phyloP scores from a whole-genome alignment of 2,888 invertebrate species.

The Chirona hameri region DNA sequence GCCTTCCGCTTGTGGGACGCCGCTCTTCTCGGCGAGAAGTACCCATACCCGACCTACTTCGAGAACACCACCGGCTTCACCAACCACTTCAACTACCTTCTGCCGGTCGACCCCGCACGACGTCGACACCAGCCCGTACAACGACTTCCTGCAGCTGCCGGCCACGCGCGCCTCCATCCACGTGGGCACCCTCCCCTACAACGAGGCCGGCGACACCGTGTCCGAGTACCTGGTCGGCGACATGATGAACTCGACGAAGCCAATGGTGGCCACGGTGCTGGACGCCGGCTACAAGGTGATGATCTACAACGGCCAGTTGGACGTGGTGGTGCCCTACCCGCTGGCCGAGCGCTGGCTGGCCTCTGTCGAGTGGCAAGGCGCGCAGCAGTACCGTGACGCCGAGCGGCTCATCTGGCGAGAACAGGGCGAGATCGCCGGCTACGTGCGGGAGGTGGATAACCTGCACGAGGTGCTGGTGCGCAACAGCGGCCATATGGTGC shows the following conservation, averaged over 20 bases:
- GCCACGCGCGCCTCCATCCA: conserved; percentile 56
- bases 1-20: conserved; percentile 60
- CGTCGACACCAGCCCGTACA: conserved; percentile 1
- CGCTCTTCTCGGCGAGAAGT: not conserved
- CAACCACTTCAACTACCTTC: too few species aligned
- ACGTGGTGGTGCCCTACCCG: conserved; percentile 85
- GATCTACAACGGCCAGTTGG: conserved; percentile 85
- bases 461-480: conserved; percentile 69
- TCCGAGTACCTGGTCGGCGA: conserved; percentile 39
- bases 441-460: conserved; percentile 66
- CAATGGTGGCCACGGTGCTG: conserved; percentile 44
- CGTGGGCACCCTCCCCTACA: conserved; percentile 73
- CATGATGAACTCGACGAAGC: conserved; percentile 73
- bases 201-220: conserved; percentile 62
- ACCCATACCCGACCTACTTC: conserved; percentile 56
- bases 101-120: conserved; percentile 39
- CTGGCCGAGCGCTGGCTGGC: conserved; percentile 73
- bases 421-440: conserved; percentile 63
- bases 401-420: conserved; percentile 60
- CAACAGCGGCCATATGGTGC: conserved; percentile 79
- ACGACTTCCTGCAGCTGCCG: conserved; percentile 58
- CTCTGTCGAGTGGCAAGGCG: conserved; percentile 64
- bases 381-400: conserved; percentile 63
- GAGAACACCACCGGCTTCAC: conserved; percentile 68
- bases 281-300: conserved; percentile 61